Conservation (phyloP, 2,113 vertebrate genomes). For the Barnardius zonarius region DNA sequence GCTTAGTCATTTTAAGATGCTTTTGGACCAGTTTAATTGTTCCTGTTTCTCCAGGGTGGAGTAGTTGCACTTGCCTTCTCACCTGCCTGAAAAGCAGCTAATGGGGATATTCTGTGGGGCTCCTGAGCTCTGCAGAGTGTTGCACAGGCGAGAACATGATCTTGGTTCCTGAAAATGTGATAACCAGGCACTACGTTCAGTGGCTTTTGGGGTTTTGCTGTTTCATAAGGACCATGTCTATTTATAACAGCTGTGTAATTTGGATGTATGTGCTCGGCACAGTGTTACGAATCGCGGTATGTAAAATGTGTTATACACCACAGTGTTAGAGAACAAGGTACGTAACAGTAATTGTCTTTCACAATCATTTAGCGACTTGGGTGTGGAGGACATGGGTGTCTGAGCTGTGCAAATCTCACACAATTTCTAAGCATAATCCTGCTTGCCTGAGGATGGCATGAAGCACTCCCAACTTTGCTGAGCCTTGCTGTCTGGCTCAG, state of each 20-base stretch:
- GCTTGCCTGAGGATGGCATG: neutral
- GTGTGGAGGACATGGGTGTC: neutral
- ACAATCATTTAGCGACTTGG: neutral
- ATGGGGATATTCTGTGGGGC: neutral
- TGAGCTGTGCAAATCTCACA: neutral
- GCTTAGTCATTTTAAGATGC: slow-evolving; percentile 11
- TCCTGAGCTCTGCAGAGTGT: neutral
- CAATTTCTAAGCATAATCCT: neutral
- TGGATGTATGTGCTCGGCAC: neutral
- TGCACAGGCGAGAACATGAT: neutral
- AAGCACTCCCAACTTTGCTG: neutral
- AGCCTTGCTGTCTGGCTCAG: neutral
- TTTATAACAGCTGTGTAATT: neutral
- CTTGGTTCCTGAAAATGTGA: neutral
- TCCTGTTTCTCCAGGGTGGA: neutral
- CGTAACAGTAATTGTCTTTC: neutral
- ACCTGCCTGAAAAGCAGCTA: neutral
- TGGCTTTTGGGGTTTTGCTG: neutral
- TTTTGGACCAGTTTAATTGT: neutral
- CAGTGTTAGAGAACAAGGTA: neutral
- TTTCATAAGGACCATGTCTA: neutral
- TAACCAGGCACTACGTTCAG: neutral
- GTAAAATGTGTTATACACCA: neutral
- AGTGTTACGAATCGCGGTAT: neutral
- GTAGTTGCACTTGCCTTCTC: neutral